phyloP scores from a whole-genome alignment of 1,140 invertebrate species.

The Probaryconus sp. region DNA sequence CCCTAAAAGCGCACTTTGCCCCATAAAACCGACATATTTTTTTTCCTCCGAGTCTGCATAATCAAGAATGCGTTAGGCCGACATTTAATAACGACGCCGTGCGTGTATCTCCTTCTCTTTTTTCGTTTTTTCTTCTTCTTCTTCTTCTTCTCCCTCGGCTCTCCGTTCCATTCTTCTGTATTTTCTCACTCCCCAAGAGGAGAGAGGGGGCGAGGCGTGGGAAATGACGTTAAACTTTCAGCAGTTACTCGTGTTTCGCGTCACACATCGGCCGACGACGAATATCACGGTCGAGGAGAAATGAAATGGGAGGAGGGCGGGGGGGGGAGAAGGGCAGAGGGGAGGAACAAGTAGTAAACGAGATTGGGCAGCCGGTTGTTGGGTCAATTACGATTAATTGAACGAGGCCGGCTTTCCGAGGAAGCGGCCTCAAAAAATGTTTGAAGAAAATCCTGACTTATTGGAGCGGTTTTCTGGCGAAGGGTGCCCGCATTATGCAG shows the following conservation, averaged over 20 bases:
- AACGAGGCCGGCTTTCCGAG: constrained; percentile 56
- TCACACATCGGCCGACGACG: constrained; percentile 21
- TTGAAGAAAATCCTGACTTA: constrained; percentile 27
- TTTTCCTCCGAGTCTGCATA: neutral
- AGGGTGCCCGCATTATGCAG: constrained; percentile 6
- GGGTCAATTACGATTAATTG: constrained; percentile 74
- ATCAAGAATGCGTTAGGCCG: no score
- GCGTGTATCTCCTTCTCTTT: constrained; percentile 1
- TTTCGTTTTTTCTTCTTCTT: constrained; percentile 11
- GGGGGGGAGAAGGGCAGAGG: constrained; percentile 19
- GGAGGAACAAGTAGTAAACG: constrained; percentile 46
- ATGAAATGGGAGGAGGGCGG: neutral
- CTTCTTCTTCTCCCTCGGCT: neutral
- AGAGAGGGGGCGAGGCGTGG: constrained; percentile 60
- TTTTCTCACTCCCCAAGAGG: neutral
- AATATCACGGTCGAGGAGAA: neutral
- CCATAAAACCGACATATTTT: constrained; percentile 17
- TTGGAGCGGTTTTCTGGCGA: neutral
- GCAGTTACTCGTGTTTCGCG: constrained; percentile 24
- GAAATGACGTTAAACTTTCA: constrained; percentile 72
- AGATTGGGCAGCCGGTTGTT: constrained; percentile 67
- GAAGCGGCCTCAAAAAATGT: constrained; percentile 43
- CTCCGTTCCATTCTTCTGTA: constrained; percentile 13
- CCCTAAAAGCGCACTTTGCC: constrained; percentile 25
- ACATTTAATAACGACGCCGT: constrained; percentile 3